A percentile compares a stretch with the other conserved stretches of the same genome.
These are phyloP conservation scores for Crocallis elinguaria DNA, from an alignment of 2,888 invertebrate genomes.

Conservation along the genomic window DNA sequence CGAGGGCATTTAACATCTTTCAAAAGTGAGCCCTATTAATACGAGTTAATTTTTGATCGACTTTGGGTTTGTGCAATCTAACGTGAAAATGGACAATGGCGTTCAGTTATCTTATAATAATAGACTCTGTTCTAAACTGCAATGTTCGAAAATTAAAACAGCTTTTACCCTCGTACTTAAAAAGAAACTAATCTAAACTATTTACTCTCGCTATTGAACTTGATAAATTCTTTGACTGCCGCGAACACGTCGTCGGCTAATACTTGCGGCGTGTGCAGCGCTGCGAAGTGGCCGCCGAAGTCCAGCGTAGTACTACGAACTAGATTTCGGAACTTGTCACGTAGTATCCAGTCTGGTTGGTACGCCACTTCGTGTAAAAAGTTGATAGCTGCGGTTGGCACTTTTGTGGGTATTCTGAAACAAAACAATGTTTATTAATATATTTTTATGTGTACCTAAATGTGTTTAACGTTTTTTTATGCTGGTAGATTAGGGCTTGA, in stretches of 20 bases:
- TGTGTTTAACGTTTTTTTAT: too few species aligned
- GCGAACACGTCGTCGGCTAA: conserved; percentile 86
- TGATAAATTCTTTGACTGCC: conserved; percentile 56
- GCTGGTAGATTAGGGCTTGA: too few species aligned
- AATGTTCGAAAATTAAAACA: too few species aligned
- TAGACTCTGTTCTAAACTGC: too few species aligned
- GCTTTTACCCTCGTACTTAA: too few species aligned
- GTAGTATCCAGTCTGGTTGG: conserved; percentile 86
- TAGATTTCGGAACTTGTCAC: conserved; percentile 87
- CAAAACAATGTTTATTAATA: not conserved
- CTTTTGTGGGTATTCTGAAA: conserved; percentile 87
- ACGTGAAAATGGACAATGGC: too few species aligned
- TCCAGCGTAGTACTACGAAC: conserved; percentile 87
- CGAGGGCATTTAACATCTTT: too few species aligned
- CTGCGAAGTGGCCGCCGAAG: conserved; percentile 94
- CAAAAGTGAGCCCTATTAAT: too few species aligned
- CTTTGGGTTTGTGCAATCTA: too few species aligned
- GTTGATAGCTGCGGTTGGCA: conserved; percentile 90
- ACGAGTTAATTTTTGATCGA: too few species aligned
- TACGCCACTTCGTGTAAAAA: conserved; percentile 89
- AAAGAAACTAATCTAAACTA: not conserved
- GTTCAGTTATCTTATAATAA: too few species aligned
- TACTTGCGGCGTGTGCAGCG: conserved; percentile 89
- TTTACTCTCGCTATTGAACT: conserved; percentile 44
- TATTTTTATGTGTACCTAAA: not conserved